Base-by-base conservation (phyloP, 1,140 invertebrate genomes). In the Augochlora pura region DNA sequence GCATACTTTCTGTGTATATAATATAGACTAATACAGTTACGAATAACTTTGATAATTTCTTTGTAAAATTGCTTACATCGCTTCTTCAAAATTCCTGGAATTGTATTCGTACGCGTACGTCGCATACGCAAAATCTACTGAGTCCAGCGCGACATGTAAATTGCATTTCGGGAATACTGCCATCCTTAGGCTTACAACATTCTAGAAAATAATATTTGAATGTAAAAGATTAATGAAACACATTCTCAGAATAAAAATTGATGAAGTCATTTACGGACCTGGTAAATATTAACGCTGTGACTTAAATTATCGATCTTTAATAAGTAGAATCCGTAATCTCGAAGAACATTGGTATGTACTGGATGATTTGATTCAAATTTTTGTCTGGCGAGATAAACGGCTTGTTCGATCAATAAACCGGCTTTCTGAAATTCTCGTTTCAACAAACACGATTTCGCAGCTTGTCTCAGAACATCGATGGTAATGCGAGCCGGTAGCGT, bases 41-140 rank as follows among this genome's bases (percentile, higher is more conserved):
- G 42, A 46, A 46, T 46, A 46, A 12, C 10, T 1, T 46, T 10
- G 14, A 46, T 46, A 46, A 46, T 12, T 46, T 64, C 52, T 0
- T 52, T 23, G 62, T 25, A 1, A 21, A 74, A 77, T 73, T 3
- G 67, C 64, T 88, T 88, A 91, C 94, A 95, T 95, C 27, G 97
- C 97, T 91, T 95, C 94, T 82, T 94, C 94, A 91, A 98, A 99
- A 80, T 96, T 95, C 8, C 97, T 97, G 16, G 96, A 96, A 89
- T 95, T 97, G 91, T 99, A 99, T 93, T 98, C 97, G 64, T 96
- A 95, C 14, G 98, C 97, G 91, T 98, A 99, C 23, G 97, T 95
- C 46, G 97, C 97, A 93, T 98, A 99, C 1, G 97, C 97, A 18
- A 98, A 93, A 93, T 98, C 97, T 93, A 98, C 97, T 91, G 97